Conservation (phyloP, 2,797 vertebrate species). For the Erpetoichthys calabaricus region DNA sequence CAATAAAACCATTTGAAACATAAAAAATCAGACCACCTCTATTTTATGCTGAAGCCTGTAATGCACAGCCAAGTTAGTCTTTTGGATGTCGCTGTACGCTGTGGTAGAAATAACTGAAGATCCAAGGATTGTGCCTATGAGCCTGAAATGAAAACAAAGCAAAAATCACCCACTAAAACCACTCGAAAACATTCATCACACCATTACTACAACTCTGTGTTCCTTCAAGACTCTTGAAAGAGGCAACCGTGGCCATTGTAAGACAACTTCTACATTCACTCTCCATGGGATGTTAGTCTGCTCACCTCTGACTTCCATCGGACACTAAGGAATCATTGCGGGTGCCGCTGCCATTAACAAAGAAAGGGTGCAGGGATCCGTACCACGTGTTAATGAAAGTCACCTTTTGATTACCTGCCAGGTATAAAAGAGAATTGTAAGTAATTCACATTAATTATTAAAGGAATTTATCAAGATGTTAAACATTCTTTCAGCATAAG, state of each 20-base stretch:
- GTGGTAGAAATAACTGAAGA: conserved; percentile 71
- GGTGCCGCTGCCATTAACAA: conserved; percentile 28
- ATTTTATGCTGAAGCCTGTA: conserved; percentile 60
- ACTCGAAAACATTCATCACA: neutral
- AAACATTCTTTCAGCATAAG: too few species aligned
- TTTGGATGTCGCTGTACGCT: conserved; percentile 46
- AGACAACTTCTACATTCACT: too few species aligned
- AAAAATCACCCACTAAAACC: neutral
- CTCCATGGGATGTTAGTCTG: neutral
- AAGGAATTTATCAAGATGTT: too few species aligned
- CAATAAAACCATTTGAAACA: too few species aligned
- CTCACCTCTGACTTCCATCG: conserved; percentile 51
- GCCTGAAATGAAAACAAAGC: conserved; percentile 33
- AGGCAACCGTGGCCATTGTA: too few species aligned
- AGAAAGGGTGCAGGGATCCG: conserved; percentile 47
- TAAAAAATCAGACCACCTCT: conserved; percentile 25
- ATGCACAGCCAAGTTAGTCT: conserved; percentile 53
- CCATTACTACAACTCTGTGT: too few species aligned
- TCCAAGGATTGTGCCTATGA: conserved; percentile 50
- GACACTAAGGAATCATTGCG: conserved; percentile 34
- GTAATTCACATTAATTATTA: too few species aligned
- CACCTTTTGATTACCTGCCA: conserved; percentile 47
- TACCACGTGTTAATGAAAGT: conserved; percentile 69
- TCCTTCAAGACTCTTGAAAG: too few species aligned
- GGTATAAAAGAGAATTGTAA: too few species aligned